Evolutionary conservation across 2,113 vertebrate species (phyloP).

Genomic region (Tetrao urogallus): DNA sequence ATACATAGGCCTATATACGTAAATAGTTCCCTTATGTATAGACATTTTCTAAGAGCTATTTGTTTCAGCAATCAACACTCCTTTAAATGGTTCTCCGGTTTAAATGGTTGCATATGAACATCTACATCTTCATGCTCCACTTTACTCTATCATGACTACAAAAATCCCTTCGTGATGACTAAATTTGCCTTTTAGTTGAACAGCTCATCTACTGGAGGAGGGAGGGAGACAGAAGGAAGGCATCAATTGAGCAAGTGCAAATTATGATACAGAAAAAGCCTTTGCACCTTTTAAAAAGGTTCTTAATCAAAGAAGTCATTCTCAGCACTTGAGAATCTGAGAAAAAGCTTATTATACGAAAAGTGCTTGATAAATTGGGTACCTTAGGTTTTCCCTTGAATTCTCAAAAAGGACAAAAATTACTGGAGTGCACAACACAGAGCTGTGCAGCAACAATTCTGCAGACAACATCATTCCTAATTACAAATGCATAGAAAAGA

Average conservation of each 20-base stretch:
- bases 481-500: background rate
- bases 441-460: background rate
- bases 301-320: slow-evolving; percentile 21
- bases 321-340: background rate
- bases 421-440: background rate
- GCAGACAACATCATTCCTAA: background rate
- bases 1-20: background rate
- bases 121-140: background rate
- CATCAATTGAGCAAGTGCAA: background rate
- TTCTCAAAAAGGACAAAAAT: background rate
- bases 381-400: background rate
- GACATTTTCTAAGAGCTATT: background rate
- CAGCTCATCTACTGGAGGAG: background rate
- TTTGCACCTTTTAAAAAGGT: slow-evolving; percentile 18
- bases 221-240: background rate
- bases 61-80: background rate
- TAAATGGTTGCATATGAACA: background rate
- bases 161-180: slow-evolving; percentile 12
- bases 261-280: background rate
- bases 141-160: background rate
- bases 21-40: background rate
- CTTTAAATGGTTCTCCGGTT: background rate
- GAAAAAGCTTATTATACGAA: background rate
- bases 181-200: slow-evolving; percentile 17
- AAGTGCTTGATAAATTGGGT: background rate